Base-by-base conservation (phyloP, 2,888 invertebrate genomes). In the Melinopterus prodromus region DNA sequence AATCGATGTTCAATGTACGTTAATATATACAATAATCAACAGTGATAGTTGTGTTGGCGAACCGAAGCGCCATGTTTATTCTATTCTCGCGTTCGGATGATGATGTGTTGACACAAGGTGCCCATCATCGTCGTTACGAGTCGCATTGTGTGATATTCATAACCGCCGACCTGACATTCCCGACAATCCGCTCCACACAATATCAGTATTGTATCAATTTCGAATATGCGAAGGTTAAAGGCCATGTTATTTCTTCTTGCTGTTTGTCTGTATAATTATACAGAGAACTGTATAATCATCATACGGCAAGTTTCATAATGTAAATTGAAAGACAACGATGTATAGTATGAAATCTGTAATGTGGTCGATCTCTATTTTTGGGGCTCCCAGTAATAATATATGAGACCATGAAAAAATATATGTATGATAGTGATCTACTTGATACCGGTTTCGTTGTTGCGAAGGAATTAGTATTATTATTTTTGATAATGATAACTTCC, bases 21-120 rank as follows among this genome's bases (percentile, higher is more conserved):
- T 53, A 53, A 53, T 53, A 53, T 53, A 53, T 53, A 53, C 53
- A 53, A 53, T 53, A 53, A 53, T 53, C 53, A 53, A 53, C 53
- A 53, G 53, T 53, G 53, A 53, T 53, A 53, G 53, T 53, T 53
- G 53, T 53, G 53, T 53, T 53, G 53, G 53, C 53, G 53, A 53
- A 53, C 9, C 12, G 53, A 53, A 53, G 53, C 53, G 53, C 74
- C n/a, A 36, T 74, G 74, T 74, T 74, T 74, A 74, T 74, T 74
- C 37, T 36, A n/a, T 37, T 36, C 74, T 26, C 35, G n/a, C 74
- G 74, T 74, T 15, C 74, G 74, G n/a, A 74, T 74, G 74, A 74
- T 74, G 16, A 74, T 37, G 74, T 74, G 74, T 74, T 74, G 74
- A 74, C 74, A 74, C 74, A 74, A 74, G 74, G 74, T 74, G 74